phyloP scores from a whole-genome alignment of 2,113 vertebrate genomes.

The Phasianus colchicus region DNA sequence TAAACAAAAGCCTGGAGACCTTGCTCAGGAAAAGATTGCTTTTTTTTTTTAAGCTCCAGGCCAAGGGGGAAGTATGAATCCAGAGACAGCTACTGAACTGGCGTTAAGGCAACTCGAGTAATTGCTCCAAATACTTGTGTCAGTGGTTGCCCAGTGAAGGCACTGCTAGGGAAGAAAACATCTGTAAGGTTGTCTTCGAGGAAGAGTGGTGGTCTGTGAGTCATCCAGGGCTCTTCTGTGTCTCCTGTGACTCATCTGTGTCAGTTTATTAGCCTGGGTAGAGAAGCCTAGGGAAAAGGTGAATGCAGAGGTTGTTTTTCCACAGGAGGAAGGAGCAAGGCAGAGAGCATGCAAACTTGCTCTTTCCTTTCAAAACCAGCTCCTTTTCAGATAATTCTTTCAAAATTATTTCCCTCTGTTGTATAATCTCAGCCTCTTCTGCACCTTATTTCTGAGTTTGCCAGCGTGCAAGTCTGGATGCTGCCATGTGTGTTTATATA shows the following conservation, averaged over 20 bases:
- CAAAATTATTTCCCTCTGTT: not conserved
- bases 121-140: not conserved
- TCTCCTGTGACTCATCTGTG: fast-evolving
- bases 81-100: not conserved
- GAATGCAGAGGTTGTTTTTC: not conserved
- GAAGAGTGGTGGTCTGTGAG: fast-evolving
- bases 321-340: too few relatives aligned
- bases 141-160: not conserved
- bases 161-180: not conserved
- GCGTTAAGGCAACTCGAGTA: not conserved
- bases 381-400: not conserved
- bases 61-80: fast-evolving
- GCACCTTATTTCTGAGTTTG: not conserved
- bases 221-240: not conserved
- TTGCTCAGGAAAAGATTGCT: not conserved
- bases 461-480: not conserved
- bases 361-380: not conserved
- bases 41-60: not conserved
- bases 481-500: not conserved
- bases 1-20: not conserved
- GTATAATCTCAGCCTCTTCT: not conserved
- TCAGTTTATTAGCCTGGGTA: not conserved
- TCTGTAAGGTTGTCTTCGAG: not conserved
- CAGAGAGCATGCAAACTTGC: not conserved
- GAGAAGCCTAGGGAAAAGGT: not conserved